Evolutionary conservation across 1,140 invertebrate genomes (phyloP).

Genomic region (Eurosta solidaginis): DNA sequence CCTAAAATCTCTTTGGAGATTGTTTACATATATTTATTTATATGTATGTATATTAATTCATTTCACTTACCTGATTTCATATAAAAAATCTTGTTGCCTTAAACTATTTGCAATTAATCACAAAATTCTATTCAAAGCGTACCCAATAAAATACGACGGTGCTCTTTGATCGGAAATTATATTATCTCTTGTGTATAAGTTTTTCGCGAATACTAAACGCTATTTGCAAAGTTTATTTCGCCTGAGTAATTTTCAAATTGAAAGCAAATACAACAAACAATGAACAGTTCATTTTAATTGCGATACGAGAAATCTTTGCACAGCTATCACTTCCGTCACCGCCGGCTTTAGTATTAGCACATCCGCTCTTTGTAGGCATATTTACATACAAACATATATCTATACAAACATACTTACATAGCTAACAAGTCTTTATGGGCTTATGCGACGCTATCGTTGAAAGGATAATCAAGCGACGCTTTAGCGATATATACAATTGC

Average conservation of each 20-base stretch:
- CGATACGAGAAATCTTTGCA: slow-evolving; percentile 19
- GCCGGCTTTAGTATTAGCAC: not conserved
- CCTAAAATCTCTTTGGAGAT: too few relatives aligned
- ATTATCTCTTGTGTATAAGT: not conserved
- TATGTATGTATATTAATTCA: too few relatives aligned
- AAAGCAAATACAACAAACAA: not conserved
- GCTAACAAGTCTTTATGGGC: not conserved
- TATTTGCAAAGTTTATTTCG: not conserved
- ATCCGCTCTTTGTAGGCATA: not conserved
- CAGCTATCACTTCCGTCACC: not conserved
- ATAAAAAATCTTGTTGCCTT: not conserved
- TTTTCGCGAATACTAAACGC: not conserved
- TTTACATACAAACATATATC: too few relatives aligned
- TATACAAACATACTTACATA: too few relatives aligned
- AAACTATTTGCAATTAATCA: slow-evolving; percentile 17
- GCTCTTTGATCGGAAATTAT: not conserved
- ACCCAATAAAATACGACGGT: not conserved
- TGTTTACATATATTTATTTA: too few relatives aligned
- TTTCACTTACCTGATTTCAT: too few relatives aligned
- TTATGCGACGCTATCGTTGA: not conserved
- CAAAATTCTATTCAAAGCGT: not conserved
- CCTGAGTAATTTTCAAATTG: not conserved
- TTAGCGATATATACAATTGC: not conserved
- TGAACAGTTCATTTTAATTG: slow-evolving; percentile 17
- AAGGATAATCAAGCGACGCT: not conserved